phyloP scores from a whole-genome alignment of 2,888 invertebrate species.

The Elmis aenea region DNA sequence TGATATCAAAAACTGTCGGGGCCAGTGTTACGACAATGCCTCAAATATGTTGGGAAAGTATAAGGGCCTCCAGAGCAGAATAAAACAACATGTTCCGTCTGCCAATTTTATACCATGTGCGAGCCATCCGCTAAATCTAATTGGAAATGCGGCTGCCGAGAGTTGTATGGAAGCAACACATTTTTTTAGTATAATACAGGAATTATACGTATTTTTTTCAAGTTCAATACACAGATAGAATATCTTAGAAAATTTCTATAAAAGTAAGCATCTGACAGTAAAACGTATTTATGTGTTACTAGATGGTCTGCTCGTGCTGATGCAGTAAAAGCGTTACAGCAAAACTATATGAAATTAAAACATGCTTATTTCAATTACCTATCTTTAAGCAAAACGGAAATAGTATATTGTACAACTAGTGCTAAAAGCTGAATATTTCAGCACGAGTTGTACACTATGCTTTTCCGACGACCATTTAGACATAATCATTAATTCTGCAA shows the following conservation, averaged over 20 bases:
- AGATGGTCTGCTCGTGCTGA: conserved; percentile 2
- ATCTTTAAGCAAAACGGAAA: too few species aligned
- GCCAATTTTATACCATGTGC: conserved; percentile 3
- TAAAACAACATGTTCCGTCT: neutral
- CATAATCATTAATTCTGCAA: too few species aligned
- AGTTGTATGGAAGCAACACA: conserved; percentile 2
- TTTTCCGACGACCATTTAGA: too few species aligned
- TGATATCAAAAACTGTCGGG: neutral
- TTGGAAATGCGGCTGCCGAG: conserved; percentile 6
- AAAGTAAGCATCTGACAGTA: conserved; percentile 1
- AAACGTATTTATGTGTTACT: conserved; percentile 2
- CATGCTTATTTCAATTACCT: too few species aligned
- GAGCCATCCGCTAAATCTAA: conserved; percentile 5
- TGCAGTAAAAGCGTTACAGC: too few species aligned
- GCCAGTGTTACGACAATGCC: conserved; percentile 1
- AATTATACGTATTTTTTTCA: neutral
- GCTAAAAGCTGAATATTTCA: too few species aligned
- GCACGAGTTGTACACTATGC: too few species aligned
- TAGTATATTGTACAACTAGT: too few species aligned
- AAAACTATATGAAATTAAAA: too few species aligned
- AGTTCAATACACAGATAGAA: neutral
- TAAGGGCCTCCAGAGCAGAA: neutral
- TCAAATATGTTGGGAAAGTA: conserved; percentile 2
- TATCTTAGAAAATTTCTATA: neutral
- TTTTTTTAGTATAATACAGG: neutral